Evolutionary conservation across 2,797 vertebrate species (phyloP), one percentile per base, ranked within the genome.

Genomic region (Artibeus jamaicensis): DNA sequence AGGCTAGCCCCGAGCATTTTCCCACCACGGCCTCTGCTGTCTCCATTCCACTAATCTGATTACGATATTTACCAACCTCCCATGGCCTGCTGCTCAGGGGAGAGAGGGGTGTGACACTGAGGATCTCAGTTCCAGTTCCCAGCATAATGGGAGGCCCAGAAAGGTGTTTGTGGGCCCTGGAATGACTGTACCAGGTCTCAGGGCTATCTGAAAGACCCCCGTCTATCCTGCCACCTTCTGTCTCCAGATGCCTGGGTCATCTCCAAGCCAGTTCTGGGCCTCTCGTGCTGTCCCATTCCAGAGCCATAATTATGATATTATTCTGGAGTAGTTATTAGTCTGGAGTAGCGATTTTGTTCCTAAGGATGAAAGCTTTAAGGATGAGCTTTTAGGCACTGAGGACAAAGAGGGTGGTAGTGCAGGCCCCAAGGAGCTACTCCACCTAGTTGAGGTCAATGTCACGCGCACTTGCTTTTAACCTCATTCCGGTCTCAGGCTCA

Each of bases 61-160:
- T 98, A 97, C 92, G 96, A 98, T 98, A 98, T 98, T 98, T 98
- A 98, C 98, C 96, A 98, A 98, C 97, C 97, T 15, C 1, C 97
- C 96, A 84, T 97, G 93, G 98, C 91, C 93, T 3, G 1, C 93
- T 3, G 1, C 95, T 97, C 94, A 79, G 96, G 95, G 96, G 44
- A 42, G 97, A 92, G 93, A 96, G 96, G 92, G 84, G 19, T 39
- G 44, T 86, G 77, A 55, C 74, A 9, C 82, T 19, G 22, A 92
- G 82, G 65, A 65, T 90, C 95, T 96, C 93, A 59, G 71, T 79
- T 96, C 93, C 59, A 94, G 74, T 97, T 97, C 96, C 95, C 97
- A 97, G 95, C 86, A 85, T 81, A 85, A 74, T 70, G 55, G 55
- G 96, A 94, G 95, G 92, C 92, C 86, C 73, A 42, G 79, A 89